Base-by-base conservation (phyloP, 2,888 invertebrate species). In the Antitype chi region DNA sequence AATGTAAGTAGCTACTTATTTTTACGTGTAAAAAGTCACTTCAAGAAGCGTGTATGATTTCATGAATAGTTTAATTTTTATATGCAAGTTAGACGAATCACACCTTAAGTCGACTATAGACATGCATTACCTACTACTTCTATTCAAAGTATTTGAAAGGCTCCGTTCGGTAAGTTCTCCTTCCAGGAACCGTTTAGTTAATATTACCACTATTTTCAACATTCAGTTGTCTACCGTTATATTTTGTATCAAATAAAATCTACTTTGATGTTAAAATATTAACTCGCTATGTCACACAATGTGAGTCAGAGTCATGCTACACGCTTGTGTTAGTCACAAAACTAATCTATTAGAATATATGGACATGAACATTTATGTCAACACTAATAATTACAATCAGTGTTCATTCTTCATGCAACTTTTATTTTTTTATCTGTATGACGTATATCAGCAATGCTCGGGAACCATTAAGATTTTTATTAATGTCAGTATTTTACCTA, bases 261-360 rank as follows among this genome's bases (percentile, higher is more conserved):
- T 80, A 80, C 32, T 43, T 43, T n/a, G 11, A 28, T 57, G 53
- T 76, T 85, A 72, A 62, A 49, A 32, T 64, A 53, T 66, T 32
- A 73, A 67, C 66, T 80, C 53, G 20, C 43, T 84, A 53, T 73
- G 17, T 67, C 55, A 63, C 68, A 63, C n/a, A n/a, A n/a, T n/a
- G 43, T 76, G 75, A 70, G 75, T 83, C 73, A 79, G 68, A 72
- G 57, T 73, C 86, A 89, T 89, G 87, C 90, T 82, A 83, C 75
- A 85, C 85, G 70, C 67, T 77, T 70, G 52, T 75, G 90, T 91
- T 91, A 91, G 90, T 90, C 78, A 90, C 89, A 85, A 85, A 78
- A 87, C 76, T 82, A 84, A 70, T 68, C 52, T 73, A 79, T 72
- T 69, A 13, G 57, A 28, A 74, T 43, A 71, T 52, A 81, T 72